These are phyloP conservation scores for Indri indri DNA, from an alignment of 2,113 vertebrate genomes.

Conservation along the genomic window DNA sequence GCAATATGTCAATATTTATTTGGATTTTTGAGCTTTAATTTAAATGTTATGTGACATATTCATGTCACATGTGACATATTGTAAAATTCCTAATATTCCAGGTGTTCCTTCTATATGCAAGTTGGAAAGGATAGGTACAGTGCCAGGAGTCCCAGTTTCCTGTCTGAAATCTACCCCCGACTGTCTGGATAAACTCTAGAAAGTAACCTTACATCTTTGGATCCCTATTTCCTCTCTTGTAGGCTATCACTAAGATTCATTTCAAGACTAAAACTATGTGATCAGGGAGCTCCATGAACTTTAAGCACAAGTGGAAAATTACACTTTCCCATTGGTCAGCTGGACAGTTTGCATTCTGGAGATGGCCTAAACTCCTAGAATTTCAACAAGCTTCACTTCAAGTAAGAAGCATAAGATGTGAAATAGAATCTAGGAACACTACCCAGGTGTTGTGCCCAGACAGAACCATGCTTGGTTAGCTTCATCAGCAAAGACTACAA, in stretches of 20 bases:
- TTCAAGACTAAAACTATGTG: not conserved
- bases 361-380: not conserved
- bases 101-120: not conserved
- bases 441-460: not conserved
- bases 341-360: not conserved
- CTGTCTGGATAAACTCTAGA: not conserved
- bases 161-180: not conserved
- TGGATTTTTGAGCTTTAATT: not conserved
- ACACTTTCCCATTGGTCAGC: not conserved
- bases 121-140: not conserved
- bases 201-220: not conserved
- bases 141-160: not conserved
- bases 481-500: not conserved
- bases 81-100: not conserved
- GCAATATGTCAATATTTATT: not conserved
- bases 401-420: not conserved
- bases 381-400: not conserved
- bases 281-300: not conserved
- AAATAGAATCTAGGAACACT: not conserved
- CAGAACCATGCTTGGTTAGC: not conserved
- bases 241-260: not conserved
- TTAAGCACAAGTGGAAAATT: not conserved
- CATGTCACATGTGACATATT: not conserved
- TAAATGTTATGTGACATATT: not conserved
- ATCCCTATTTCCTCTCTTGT: not conserved